Percentiles rank a stretch among this genome's conserved stretches.
Evolutionary conservation across 2,797 vertebrate genomes (phyloP).

Genomic region (Erethizon dorsatum): DNA sequence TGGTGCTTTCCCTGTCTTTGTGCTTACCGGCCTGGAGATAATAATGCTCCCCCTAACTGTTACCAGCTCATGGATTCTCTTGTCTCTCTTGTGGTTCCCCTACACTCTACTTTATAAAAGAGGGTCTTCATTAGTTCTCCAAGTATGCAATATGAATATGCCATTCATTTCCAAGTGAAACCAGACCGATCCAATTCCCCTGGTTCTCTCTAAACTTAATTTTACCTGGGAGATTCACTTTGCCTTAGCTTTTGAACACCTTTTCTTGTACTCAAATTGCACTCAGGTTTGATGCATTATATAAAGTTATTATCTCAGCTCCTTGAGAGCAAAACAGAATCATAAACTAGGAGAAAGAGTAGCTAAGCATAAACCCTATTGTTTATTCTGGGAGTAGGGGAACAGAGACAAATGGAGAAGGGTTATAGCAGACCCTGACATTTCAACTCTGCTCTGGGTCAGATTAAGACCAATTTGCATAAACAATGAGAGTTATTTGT

Average conservation of each 20-base stretch:
- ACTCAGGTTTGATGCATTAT: not conserved
- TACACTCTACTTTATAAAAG: no score
- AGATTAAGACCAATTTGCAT: not conserved
- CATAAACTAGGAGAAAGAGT: not conserved
- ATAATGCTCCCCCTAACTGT: no score
- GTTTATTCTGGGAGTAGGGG: rapidly evolving
- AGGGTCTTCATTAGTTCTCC: not conserved
- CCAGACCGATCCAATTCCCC: no score
- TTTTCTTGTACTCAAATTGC: not conserved
- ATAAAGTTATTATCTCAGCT: not conserved
- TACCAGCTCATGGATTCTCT: no score
- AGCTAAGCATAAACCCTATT: not conserved
- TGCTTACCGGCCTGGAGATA: no score
- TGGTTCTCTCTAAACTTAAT: not conserved
- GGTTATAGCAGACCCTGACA: rapidly evolving
- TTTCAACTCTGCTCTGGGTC: not conserved
- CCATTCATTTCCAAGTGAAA: not conserved
- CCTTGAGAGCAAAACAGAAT: not conserved
- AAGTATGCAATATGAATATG: rapidly evolving
- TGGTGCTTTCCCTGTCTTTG: not conserved
- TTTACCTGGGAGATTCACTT: not conserved
- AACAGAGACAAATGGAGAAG: not conserved
- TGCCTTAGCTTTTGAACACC: not conserved
- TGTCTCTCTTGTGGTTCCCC: not conserved
- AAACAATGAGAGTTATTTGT: not conserved